These are phyloP conservation scores for Drosophila setifemur DNA, from an alignment of 1,140 invertebrate species.

Conservation along the genomic window DNA sequence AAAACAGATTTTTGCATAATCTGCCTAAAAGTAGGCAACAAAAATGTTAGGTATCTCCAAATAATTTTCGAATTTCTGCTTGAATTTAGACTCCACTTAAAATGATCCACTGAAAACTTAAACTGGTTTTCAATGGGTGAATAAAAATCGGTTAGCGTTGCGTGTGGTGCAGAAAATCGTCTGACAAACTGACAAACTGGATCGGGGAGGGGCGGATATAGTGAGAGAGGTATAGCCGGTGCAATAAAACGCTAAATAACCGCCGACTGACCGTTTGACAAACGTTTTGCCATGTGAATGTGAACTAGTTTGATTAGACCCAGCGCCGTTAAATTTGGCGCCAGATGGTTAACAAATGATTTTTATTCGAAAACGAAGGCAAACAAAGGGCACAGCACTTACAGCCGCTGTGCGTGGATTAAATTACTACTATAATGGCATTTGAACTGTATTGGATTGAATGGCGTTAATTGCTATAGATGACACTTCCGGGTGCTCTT, in stretches of 20 bases:
- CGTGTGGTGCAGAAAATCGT: constrained; percentile 22
- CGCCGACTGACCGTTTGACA: constrained; percentile 11
- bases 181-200: constrained; percentile 51
- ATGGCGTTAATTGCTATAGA: not conserved
- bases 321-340: constrained; percentile 10
- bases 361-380: constrained; percentile 58
- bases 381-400: constrained; percentile 42
- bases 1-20: not conserved
- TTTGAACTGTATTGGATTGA: not conserved
- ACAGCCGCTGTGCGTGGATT: not conserved
- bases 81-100: not conserved
- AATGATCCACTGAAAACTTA: constrained; percentile 18
- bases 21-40: constrained; percentile 34
- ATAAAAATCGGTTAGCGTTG: constrained; percentile 9
- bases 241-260: constrained; percentile 56
- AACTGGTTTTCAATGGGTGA: no score
- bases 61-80: not conserved
- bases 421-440: not conserved
- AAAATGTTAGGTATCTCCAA: not conserved
- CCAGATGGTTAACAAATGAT: constrained; percentile 43
- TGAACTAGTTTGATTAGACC: constrained; percentile 18
- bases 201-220: constrained; percentile 34
- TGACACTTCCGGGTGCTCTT: constrained; percentile 10
- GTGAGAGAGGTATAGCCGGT: constrained; percentile 5
- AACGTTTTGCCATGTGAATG: constrained; percentile 16